Evolutionary conservation across 2,888 invertebrate species (phyloP), one percentile per base, ranked within the genome.

Genomic region (Pseudoips prasinana): DNA sequence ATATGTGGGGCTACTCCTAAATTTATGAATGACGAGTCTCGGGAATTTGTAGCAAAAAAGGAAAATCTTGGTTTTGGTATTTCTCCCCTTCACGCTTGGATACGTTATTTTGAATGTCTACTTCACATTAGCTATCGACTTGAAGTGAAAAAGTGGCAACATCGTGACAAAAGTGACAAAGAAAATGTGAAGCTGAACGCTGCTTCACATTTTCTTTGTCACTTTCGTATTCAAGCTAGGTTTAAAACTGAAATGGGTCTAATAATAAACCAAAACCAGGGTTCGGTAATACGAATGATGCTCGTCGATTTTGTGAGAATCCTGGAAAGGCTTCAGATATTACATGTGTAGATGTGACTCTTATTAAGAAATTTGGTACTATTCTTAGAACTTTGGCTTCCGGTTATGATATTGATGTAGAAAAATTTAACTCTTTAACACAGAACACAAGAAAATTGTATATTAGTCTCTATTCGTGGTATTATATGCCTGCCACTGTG

Each of bases 241-340:
- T 18, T 18, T 18, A 3, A 6, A 18, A 6, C 3, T 18, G 18
- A 18, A 18, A 18, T 18, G 25, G 36, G 32, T 11, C 8, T 40
- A 7, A 33, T 40, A 17, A 46, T 19, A 43, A 31, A 8, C 31
- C 33, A 23, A 43, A 36, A 22, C 42, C 34, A 48, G n/a, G n/a
- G n/a, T n/a, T n/a, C n/a, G n/a, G n/a, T n/a, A n/a, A n/a, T n/a
- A n/a, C n/a, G n/a, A n/a, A 39, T 14, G 45, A 29, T 3, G 36
- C 36, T 6, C 8, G 33, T 5, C 11, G 28, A 6, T 42, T 46
- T 29, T 46, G 36, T 8, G 4, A 17, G 27, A 42, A 3, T n/a
- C 24, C 18, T 6, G 18, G 6, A 18, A 18, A 18, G 18, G 6
- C 18, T 18, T 3, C 18, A 18, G 6, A 6, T 6, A 18, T 18